phyloP scores from a whole-genome alignment of 1,140 invertebrate species.

The Aphelenchoides fujianensis region DNA sequence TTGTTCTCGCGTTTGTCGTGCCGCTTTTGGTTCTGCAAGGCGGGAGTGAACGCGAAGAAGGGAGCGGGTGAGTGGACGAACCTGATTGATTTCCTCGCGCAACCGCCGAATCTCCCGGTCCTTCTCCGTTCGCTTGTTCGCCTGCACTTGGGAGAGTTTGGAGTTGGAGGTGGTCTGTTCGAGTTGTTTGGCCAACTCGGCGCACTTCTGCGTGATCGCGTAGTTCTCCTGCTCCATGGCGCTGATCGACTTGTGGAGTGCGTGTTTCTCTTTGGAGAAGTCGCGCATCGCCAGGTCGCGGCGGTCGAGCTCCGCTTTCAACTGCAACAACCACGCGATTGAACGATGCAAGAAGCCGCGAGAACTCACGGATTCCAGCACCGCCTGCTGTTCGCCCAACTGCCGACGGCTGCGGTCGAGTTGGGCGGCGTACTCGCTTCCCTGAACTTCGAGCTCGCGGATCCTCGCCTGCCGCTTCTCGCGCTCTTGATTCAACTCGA shows the following conservation, averaged over 20 bases:
- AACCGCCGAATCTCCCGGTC: not conserved
- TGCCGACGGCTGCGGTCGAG: not conserved
- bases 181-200: not conserved
- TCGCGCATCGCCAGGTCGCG: not conserved
- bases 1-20: constrained; percentile 2
- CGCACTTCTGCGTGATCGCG: not conserved
- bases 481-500: not conserved
- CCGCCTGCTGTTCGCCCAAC: not conserved
- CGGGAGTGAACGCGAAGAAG: not conserved
- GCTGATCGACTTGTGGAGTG: not conserved
- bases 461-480: not conserved
- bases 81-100: not conserved
- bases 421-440: not conserved
- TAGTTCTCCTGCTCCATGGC: not conserved
- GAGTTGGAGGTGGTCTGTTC: not conserved
- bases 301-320: not conserved
- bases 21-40: not conserved
- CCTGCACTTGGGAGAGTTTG: not conserved
- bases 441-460: not conserved
- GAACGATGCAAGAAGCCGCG: not conserved
- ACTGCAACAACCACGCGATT: constrained; percentile 2
- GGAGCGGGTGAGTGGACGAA: not conserved
- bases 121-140: not conserved
- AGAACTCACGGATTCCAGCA: not conserved
- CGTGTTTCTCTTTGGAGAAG: not conserved